Conservation (phyloP, 2,113 vertebrate species). For the Pelobates fuscus region DNA sequence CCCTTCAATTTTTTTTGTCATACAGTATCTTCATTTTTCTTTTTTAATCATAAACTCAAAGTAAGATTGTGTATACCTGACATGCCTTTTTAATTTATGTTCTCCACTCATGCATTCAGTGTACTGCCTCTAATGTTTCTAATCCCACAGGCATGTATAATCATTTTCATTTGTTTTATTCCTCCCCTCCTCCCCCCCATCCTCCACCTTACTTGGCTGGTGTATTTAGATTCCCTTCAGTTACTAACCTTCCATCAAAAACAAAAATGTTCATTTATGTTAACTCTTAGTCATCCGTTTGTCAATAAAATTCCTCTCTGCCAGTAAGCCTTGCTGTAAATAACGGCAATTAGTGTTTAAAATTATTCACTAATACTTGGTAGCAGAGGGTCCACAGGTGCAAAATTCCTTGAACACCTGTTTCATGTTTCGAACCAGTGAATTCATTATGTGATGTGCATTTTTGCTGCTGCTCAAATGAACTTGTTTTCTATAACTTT, state of each 20-base stretch:
- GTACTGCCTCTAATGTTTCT: conserved; percentile 30
- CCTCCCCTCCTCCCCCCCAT: too few relatives aligned
- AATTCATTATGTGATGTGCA: conserved; percentile 8
- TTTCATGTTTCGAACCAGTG: conserved; percentile 26
- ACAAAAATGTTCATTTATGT: not conserved
- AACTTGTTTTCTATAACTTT: conserved; percentile 19
- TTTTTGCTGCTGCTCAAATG: conserved; percentile 8
- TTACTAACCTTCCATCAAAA: conserved; percentile 8
- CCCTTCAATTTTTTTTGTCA: conserved; percentile 5
- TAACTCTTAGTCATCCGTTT: conserved; percentile 29
- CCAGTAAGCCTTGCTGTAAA: not conserved
- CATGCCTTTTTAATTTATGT: conserved; percentile 41
- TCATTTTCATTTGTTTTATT: conserved; percentile 44
- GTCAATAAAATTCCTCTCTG: not conserved
- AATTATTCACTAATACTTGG: conserved; percentile 9
- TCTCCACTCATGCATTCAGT: conserved; percentile 40
- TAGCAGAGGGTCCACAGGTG: conserved; percentile 28
- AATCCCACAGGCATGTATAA: conserved; percentile 43
- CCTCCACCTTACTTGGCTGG: not conserved
- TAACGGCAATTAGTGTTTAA: conserved; percentile 9
- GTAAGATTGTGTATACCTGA: conserved; percentile 21
- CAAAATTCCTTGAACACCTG: conserved; percentile 26
- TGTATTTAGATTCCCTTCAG: conserved; percentile 30
- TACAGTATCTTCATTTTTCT: not conserved
- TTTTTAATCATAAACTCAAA: not conserved